Conservation (phyloP, 2,797 vertebrate species). For the Nannoperca obscura region DNA sequence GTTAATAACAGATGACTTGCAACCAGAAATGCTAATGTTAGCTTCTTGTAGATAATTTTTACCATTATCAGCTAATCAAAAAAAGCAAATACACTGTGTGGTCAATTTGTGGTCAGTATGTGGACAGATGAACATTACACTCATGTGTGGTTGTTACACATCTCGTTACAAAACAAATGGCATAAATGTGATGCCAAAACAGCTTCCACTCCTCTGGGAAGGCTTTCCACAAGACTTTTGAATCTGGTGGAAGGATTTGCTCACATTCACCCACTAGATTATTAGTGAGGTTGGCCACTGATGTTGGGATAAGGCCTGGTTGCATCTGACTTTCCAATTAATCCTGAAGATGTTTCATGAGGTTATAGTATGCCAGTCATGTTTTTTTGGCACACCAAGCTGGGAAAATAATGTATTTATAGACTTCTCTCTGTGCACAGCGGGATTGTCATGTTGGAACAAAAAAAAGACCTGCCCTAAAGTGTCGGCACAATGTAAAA, state of each 20-base stretch:
- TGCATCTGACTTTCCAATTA: slow-evolving; percentile 10
- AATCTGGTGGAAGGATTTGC: slow-evolving; percentile 1
- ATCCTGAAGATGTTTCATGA: slow-evolving; percentile 20
- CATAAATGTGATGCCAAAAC: slow-evolving; percentile 9
- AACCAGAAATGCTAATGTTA: neutral
- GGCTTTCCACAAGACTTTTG: slow-evolving; percentile 11
- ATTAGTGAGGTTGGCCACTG: neutral
- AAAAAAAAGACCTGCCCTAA: neutral
- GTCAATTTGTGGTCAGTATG: neutral
- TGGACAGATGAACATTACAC: neutral
- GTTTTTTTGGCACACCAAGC: neutral
- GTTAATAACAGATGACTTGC: neutral
- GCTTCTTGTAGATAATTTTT: neutral
- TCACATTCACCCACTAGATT: slow-evolving; percentile 2
- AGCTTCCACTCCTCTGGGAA: neutral
- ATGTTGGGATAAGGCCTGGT: slow-evolving; percentile 7
- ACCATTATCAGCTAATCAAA: neutral
- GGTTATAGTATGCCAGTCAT: neutral
- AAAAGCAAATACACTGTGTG: neutral
- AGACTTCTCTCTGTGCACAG: neutral
- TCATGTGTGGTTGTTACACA: neutral
- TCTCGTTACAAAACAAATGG: neutral
- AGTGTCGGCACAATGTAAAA: neutral
- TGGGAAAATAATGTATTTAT: neutral
- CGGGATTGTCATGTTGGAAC: neutral